phyloP scores from a whole-genome alignment of 2,888 invertebrate species.

The Drosophila anceps region DNA sequence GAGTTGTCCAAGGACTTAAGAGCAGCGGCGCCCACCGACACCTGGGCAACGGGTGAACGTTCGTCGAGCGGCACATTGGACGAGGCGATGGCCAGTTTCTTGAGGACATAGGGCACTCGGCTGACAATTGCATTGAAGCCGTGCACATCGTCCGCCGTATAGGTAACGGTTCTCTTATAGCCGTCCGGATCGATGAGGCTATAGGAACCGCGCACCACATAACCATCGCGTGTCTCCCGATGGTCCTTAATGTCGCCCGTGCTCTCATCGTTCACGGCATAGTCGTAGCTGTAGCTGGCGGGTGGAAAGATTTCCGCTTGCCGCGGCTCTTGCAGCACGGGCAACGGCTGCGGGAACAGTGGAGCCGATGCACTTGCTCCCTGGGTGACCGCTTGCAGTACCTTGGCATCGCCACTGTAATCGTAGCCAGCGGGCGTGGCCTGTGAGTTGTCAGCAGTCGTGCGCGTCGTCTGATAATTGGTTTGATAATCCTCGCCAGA shows the following conservation, averaged over 20 bases:
- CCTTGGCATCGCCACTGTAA: conserved; percentile 49
- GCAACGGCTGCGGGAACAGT: conserved; percentile 39
- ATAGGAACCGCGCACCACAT: conserved; percentile 86
- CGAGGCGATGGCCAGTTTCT: conserved; percentile 34
- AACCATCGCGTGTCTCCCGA: conserved; percentile 86
- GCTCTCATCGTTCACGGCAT: conserved; percentile 85
- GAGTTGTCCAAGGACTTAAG: conserved; percentile 4
- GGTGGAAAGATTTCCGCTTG: conserved; percentile 68
- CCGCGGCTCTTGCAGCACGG: conserved; percentile 39
- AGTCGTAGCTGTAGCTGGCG: conserved; percentile 84
- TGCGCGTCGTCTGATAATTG: conserved; percentile 53
- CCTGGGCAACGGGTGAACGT: conserved; percentile 34
- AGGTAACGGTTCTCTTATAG: conserved; percentile 86
- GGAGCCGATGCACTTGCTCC: conserved; percentile 23
- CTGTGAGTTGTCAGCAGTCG: conserved; percentile 61
- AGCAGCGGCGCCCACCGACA: not conserved
- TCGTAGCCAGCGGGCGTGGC: conserved; percentile 68
- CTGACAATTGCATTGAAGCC: conserved; percentile 87
- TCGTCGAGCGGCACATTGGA: conserved; percentile 31
- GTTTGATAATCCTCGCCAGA: conserved; percentile 64
- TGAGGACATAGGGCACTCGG: conserved; percentile 83
- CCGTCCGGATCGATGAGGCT: conserved; percentile 86
- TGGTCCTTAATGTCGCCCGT: conserved; percentile 86
- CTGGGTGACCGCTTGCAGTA: conserved; percentile 35
- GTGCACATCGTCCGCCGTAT: conserved; percentile 86